Conservation (phyloP, 2,113 vertebrate genomes). For the Epinephelus cyanopodus region DNA sequence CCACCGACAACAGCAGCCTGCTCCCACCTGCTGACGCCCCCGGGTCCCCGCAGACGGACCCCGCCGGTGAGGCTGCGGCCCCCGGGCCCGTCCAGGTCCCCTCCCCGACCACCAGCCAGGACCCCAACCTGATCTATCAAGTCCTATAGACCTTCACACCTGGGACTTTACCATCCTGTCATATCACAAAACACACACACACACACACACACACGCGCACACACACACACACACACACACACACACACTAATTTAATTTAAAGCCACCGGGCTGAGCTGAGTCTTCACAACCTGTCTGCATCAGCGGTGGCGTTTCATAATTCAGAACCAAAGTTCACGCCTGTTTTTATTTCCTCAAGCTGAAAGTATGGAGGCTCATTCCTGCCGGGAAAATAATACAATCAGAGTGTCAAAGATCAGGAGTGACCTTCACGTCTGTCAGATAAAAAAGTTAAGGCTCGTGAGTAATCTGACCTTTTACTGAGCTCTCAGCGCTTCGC, state of each 20-base stretch:
- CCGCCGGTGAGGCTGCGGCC: constrained; percentile 75
- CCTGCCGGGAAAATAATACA: constrained; percentile 15
- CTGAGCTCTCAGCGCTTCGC: background rate
- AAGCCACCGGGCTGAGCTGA: background rate
- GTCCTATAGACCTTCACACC: constrained; percentile 86
- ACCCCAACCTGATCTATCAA: constrained; percentile 92
- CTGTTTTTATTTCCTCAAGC: constrained; percentile 3
- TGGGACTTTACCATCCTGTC: background rate
- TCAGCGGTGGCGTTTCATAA: background rate
- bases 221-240: no score
- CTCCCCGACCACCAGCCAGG: constrained; percentile 78
- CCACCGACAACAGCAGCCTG: constrained; percentile 89
- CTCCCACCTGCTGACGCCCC: constrained; percentile 80
- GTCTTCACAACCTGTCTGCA: constrained; percentile 14
- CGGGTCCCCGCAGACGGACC: constrained; percentile 74
- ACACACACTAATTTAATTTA: no score
- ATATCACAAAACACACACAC: no score
- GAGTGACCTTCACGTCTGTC: no score
- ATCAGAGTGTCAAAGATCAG: background rate
- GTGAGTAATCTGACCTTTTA: background rate
- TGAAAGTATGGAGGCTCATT: constrained; percentile 26
- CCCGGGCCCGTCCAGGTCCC: constrained; percentile 77
- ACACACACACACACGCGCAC: no score
- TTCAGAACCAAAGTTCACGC: background rate
- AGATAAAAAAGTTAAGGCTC: background rate